These are phyloP conservation scores for Mythimna vitellina DNA, from an alignment of 2,888 invertebrate genomes.

Conservation along the genomic window DNA sequence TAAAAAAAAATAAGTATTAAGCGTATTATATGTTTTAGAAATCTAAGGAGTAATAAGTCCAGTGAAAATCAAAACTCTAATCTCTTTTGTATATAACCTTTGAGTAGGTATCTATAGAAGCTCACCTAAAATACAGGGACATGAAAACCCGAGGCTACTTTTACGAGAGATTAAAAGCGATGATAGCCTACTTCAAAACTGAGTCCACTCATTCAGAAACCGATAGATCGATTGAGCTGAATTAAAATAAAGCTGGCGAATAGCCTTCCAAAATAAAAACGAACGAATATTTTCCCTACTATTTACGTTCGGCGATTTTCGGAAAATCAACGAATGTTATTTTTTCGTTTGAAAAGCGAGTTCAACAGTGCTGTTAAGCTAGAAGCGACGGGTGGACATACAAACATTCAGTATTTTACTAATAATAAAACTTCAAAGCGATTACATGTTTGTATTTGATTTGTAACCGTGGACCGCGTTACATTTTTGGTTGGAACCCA, in stretches of 20 bases:
- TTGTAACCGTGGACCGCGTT: neutral
- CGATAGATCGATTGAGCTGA: conserved; percentile 32
- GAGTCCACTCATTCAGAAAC: conserved; percentile 42
- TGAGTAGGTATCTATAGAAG: neutral
- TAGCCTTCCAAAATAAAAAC: conserved; percentile 33
- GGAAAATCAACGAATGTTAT: conserved; percentile 33
- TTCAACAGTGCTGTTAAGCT: conserved; percentile 49
- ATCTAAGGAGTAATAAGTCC: no score
- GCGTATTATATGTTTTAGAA: neutral
- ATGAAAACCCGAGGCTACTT: conserved; percentile 11
- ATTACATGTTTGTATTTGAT: conserved; percentile 62
- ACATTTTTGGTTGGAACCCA: conserved; percentile 5
- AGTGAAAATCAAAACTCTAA: neutral
- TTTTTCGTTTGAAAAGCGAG: conserved; percentile 41
- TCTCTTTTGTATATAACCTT: neutral
- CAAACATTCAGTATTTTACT: conserved; percentile 56
- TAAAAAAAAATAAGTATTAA: no score
- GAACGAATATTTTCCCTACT: conserved; percentile 7
- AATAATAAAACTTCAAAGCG: conserved; percentile 64
- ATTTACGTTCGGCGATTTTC: conserved; percentile 44
- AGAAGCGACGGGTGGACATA: conserved; percentile 17
- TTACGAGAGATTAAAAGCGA: conserved; percentile 25
- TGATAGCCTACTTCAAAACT: conserved; percentile 44
- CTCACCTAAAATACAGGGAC: conserved; percentile 17
- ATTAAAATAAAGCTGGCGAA: conserved; percentile 39